phyloP scores from a whole-genome alignment of 1,140 invertebrate genomes.

The Aleiodes sp. region DNA sequence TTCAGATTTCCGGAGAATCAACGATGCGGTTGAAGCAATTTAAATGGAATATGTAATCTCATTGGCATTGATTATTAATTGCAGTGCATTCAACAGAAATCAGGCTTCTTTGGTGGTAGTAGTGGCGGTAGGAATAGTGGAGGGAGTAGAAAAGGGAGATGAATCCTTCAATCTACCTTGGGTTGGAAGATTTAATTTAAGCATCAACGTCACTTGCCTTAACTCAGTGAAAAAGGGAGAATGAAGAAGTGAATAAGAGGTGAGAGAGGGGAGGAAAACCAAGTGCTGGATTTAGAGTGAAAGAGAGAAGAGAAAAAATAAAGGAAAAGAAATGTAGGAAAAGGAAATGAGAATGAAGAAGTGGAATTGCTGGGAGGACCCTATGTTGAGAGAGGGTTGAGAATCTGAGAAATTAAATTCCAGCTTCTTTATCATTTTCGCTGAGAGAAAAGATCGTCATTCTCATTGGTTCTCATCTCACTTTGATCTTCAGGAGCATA shows the following conservation, averaged over 20 bases:
- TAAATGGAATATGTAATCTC: neutral
- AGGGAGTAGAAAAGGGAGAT: neutral
- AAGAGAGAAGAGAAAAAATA: neutral
- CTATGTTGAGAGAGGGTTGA: neutral
- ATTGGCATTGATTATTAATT: neutral
- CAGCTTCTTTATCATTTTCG: too few relatives aligned
- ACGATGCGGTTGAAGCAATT: neutral
- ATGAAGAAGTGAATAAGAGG: constrained; percentile 1
- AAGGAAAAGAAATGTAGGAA: neutral
- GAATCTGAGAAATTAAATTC: constrained; percentile 10
- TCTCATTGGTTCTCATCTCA: neutral
- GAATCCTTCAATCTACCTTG: neutral
- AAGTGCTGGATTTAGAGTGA: neutral
- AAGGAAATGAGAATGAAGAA: neutral
- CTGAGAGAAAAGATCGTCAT: neutral
- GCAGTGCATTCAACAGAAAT: neutral
- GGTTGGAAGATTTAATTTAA: constrained; percentile 18
- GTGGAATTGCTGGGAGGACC: neutral
- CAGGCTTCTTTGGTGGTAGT: too few relatives aligned
- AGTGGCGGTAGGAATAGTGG: neutral
- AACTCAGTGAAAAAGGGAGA: constrained; percentile 5
- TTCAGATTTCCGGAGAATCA: neutral
- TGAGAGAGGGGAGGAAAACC: neutral
- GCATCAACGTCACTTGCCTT: constrained; percentile 1
- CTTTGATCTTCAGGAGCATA: neutral